Conservation (phyloP, 1,140 invertebrate genomes). For the Zaprionus taronus region DNA sequence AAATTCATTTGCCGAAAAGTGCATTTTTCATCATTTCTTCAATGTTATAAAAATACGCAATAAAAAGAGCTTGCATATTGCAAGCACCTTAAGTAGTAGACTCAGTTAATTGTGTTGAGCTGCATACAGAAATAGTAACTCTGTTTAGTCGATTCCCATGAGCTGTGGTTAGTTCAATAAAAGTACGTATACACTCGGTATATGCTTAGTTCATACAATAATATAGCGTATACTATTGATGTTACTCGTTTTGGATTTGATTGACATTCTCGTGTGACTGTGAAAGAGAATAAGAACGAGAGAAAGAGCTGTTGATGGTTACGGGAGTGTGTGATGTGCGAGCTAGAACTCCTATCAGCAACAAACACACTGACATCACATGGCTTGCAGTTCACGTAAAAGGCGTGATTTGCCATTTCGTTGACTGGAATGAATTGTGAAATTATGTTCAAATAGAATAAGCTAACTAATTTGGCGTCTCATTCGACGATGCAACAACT, state of each 20-base stretch:
- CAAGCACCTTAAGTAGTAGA: slow-evolving; percentile 1
- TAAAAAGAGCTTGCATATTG: not conserved
- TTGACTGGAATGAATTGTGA: slow-evolving; percentile 24
- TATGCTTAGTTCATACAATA: slow-evolving; percentile 39
- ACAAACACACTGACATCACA: not conserved
- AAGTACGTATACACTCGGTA: slow-evolving; percentile 33
- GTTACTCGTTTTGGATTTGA: slow-evolving; percentile 14
- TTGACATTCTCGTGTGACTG: slow-evolving; percentile 25
- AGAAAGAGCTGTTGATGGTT: not conserved
- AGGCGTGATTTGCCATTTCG: slow-evolving; percentile 27
- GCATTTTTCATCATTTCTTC: not conserved
- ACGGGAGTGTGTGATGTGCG: not conserved
- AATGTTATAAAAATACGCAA: not conserved
- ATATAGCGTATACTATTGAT: slow-evolving; percentile 32
- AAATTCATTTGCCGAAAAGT: not conserved
- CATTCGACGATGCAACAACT: slow-evolving; percentile 1
- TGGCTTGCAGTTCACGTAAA: slow-evolving; percentile 10
- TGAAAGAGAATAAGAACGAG: not conserved
- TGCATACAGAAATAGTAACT: not conserved
- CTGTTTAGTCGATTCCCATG: not conserved
- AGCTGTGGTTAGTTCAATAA: slow-evolving; percentile 22
- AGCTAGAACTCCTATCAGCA: not conserved
- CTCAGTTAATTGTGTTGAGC: not conserved
- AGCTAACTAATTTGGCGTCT: slow-evolving; percentile 34
- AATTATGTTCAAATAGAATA: slow-evolving; percentile 40